Percentiles rank a stretch among this genome's conserved stretches.
Evolutionary conservation across 2,888 invertebrate species (phyloP).

Genomic region (Pecten maximus): DNA sequence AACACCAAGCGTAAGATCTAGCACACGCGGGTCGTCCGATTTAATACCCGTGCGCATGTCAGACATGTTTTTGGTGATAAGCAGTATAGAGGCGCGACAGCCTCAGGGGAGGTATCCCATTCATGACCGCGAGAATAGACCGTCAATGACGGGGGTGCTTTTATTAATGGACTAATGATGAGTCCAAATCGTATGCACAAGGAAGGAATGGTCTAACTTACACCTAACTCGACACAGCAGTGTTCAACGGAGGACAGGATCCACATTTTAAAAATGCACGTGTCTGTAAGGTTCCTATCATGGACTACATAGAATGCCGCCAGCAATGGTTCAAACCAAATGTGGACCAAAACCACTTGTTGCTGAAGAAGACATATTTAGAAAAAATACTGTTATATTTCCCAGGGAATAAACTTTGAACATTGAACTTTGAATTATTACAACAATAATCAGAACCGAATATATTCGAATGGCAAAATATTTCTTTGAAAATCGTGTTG

Average conservation of each 20-base stretch:
- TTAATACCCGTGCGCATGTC: neutral
- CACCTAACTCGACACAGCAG: neutral
- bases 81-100: neutral
- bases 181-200: neutral
- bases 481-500: too few relatives aligned
- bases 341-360: too few relatives aligned
- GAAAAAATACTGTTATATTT: too few relatives aligned
- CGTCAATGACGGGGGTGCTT: neutral
- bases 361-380: too few relatives aligned
- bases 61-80: neutral
- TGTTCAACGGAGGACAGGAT: neutral
- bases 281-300: too few relatives aligned
- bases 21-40: neutral
- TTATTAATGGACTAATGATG: neutral
- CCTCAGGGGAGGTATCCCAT: neutral
- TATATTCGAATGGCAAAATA: too few relatives aligned
- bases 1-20: neutral
- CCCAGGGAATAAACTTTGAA: too few relatives aligned
- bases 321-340: too few relatives aligned
- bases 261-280: neutral
- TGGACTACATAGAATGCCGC: too few relatives aligned
- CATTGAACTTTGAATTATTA: too few relatives aligned
- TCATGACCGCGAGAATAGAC: neutral
- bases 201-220: neutral
- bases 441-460: too few relatives aligned